phyloP scores from a whole-genome alignment of 2,113 vertebrate genomes.

The Erythrocercus mccallii region DNA sequence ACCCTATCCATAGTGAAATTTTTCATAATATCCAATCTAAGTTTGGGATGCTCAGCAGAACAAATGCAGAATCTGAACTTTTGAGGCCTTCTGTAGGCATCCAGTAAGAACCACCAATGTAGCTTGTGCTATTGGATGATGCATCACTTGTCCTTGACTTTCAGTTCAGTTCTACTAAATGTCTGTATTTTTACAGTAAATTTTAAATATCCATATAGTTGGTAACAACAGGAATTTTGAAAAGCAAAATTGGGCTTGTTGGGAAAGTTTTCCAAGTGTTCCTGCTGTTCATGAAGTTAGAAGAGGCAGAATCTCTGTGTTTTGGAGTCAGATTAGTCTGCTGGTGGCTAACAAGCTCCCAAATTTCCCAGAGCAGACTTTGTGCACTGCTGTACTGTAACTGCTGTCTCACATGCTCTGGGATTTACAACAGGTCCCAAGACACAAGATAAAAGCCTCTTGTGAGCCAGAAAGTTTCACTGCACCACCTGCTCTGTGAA shows the following conservation, averaged over 20 bases:
- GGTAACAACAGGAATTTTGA: background rate
- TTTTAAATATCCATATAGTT: background rate
- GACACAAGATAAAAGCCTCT: background rate
- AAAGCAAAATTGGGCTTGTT: background rate
- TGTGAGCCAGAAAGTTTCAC: background rate
- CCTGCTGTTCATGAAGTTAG: background rate
- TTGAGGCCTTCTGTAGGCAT: background rate
- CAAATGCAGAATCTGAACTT: background rate
- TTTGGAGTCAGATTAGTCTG: background rate
- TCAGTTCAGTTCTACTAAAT: background rate
- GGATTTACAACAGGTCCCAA: background rate
- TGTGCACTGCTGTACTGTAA: background rate
- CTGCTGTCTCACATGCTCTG: background rate
- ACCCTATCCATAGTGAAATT: background rate
- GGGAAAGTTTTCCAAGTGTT: background rate
- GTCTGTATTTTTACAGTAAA: background rate
- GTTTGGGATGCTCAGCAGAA: background rate
- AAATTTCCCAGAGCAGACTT: background rate
- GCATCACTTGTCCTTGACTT: background rate
- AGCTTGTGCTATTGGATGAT: background rate
- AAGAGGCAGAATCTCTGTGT: background rate
- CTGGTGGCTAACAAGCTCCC: background rate
- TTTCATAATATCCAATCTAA: background rate
- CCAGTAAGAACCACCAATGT: fast-evolving
- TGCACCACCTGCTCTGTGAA: background rate